These are phyloP conservation scores for Ephialtes manifestator DNA, from an alignment of 2,888 invertebrate species.

Conservation along the genomic window DNA sequence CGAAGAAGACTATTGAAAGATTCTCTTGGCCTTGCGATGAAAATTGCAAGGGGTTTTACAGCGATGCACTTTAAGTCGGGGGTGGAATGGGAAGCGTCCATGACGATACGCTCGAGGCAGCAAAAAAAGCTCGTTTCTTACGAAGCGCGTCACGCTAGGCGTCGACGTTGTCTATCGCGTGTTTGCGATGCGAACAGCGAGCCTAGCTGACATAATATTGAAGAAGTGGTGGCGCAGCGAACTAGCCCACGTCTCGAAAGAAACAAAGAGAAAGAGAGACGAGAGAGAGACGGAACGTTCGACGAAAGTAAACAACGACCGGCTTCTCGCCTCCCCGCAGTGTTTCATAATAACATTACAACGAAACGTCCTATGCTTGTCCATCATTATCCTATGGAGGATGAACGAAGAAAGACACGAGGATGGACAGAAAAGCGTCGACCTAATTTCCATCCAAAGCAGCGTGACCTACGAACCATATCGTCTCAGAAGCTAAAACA, in stretches of 20 bases:
- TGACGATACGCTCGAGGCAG: constrained; percentile 2
- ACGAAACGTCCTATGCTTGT: constrained; percentile 46
- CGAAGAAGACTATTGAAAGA: background rate
- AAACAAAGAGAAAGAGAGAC: background rate
- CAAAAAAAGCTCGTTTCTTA: constrained; percentile 26
- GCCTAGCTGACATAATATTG: constrained; percentile 34
- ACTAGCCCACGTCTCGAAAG: background rate
- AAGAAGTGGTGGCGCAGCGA: constrained; percentile 3
- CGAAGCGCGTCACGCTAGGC: constrained; percentile 43
- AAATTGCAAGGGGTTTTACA: constrained; percentile 11
- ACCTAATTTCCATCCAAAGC: constrained; percentile 43
- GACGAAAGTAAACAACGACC: constrained; percentile 14
- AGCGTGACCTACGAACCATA: constrained; percentile 18
- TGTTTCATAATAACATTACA: constrained; percentile 52
- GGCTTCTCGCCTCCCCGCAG: background rate
- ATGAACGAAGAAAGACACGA: background rate
- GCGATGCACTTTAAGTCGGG: constrained; percentile 19
- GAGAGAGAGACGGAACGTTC: background rate
- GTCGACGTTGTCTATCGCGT: constrained; percentile 37
- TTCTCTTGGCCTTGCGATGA: background rate
- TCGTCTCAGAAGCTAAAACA: constrained; percentile 17
- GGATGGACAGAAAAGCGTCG: constrained; percentile 7
- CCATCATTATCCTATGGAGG: constrained; percentile 23
- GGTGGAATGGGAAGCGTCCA: constrained; percentile 7
- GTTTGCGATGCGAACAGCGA: constrained; percentile 28